These are phyloP conservation scores for Panulirus ornatus DNA, from an alignment of 1,140 invertebrate genomes.

Conservation along the genomic window DNA sequence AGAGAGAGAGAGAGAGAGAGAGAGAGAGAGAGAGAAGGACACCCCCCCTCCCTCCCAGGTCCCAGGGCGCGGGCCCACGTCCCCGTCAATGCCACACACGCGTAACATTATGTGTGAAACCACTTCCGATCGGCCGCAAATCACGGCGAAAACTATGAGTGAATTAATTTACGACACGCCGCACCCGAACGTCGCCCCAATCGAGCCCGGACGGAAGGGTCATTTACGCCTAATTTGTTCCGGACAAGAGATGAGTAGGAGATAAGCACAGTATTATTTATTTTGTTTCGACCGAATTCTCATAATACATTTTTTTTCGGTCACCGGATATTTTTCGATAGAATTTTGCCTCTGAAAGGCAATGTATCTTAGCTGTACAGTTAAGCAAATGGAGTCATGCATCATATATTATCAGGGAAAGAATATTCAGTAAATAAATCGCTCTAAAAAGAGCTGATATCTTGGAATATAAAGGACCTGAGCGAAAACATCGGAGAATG, in stretches of 20 bases:
- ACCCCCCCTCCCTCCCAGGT: not conserved
- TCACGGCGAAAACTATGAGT: conserved; percentile 38
- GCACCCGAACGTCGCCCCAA: conserved; percentile 2
- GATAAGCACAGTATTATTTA: not conserved
- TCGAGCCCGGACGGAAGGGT: not conserved
- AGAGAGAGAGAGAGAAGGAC: not conserved
- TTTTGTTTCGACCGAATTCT: conserved; percentile 10
- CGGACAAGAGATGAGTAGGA: conserved; percentile 52
- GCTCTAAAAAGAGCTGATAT: no score
- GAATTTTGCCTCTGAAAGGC: no score
- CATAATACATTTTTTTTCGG: no score
- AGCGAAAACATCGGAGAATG: not conserved
- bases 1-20: not conserved
- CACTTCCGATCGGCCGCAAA: conserved; percentile 65
- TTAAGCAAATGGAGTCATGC: no score
- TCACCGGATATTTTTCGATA: no score
- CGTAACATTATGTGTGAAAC: conserved; percentile 66
- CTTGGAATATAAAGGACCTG: no score
- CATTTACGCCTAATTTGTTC: conserved; percentile 52
- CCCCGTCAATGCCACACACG: conserved; percentile 18
- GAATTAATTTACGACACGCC: conserved; percentile 35
- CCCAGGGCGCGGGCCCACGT: not conserved
- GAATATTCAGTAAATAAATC: no score
- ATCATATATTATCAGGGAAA: no score
- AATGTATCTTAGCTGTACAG: no score